Conservation (phyloP, 2,797 vertebrate genomes). For the Mus spretus region DNA sequence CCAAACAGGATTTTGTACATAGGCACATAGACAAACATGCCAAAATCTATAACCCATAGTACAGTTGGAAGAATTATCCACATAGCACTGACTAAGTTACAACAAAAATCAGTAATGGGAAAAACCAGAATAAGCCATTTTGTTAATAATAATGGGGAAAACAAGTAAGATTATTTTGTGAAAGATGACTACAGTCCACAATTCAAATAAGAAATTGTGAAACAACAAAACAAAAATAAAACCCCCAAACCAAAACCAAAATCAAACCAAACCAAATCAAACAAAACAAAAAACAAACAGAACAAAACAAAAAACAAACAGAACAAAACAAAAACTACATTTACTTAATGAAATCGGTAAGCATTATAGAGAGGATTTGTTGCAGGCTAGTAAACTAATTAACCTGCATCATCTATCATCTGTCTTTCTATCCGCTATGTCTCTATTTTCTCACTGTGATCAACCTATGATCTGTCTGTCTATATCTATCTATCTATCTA, state of each 20-base stretch:
- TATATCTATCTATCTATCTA: too few relatives aligned
- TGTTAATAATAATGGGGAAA: background rate
- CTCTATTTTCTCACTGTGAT: background rate
- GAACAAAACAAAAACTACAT: background rate
- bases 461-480: background rate
- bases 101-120: constrained; percentile 50
- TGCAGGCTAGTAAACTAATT: background rate
- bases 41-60: background rate
- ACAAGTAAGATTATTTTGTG: background rate
- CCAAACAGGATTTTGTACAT: background rate
- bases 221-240: background rate
- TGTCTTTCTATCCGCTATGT: background rate
- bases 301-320: background rate
- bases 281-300: too few relatives aligned
- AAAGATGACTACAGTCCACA: constrained; percentile 38
- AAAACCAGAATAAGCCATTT: constrained; percentile 6
- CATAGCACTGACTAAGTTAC: constrained; percentile 51
- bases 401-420: background rate
- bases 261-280: background rate
- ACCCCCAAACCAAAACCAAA: background rate
- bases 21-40: background rate
- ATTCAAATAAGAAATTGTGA: constrained; percentile 36
- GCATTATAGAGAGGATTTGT: background rate
- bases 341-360: constrained; percentile 2
- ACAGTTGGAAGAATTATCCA: background rate